Conservation (phyloP, 2,113 vertebrate species). For the Excalfactoria chinensis region DNA sequence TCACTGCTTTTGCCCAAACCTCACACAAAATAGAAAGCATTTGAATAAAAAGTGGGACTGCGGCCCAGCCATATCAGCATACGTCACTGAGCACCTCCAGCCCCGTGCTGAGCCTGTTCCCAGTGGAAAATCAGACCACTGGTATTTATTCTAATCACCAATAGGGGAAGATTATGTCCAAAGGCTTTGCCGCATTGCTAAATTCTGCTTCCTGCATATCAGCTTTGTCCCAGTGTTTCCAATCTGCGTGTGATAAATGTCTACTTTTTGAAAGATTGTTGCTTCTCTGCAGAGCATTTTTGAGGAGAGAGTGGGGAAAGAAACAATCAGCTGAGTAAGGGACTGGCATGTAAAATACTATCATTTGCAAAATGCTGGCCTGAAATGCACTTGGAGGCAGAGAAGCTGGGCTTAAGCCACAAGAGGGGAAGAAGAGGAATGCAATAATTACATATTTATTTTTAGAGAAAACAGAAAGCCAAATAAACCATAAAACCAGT, state of each 20-base stretch:
- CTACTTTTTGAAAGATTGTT: constrained; percentile 50
- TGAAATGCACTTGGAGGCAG: not conserved
- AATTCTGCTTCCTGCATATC: constrained; percentile 22
- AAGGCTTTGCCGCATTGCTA: not conserved
- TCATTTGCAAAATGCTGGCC: constrained; percentile 49
- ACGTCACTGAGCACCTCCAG: not conserved
- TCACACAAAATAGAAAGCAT: not conserved
- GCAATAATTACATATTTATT: constrained; percentile 11
- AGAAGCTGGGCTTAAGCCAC: constrained; percentile 13
- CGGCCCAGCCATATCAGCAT: not conserved
- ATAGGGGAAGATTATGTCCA: not conserved
- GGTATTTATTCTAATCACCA: constrained; percentile 16
- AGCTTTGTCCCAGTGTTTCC: constrained; percentile 11
- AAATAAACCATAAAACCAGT: not conserved
- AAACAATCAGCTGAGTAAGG: constrained; percentile 43
- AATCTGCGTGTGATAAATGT: constrained; percentile 15
- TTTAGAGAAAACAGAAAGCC: constrained; percentile 42
- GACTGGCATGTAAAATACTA: constrained; percentile 60
- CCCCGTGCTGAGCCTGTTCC: not conserved
- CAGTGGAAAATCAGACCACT: not conserved
- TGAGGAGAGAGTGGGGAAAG: not conserved
- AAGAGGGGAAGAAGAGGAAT: not conserved
- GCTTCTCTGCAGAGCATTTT: constrained; percentile 43
- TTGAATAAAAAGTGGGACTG: not conserved
- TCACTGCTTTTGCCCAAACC: not conserved